These are phyloP conservation scores for Danaus chrysippus DNA, from an alignment of 2,888 invertebrate genomes.

Conservation along the genomic window DNA sequence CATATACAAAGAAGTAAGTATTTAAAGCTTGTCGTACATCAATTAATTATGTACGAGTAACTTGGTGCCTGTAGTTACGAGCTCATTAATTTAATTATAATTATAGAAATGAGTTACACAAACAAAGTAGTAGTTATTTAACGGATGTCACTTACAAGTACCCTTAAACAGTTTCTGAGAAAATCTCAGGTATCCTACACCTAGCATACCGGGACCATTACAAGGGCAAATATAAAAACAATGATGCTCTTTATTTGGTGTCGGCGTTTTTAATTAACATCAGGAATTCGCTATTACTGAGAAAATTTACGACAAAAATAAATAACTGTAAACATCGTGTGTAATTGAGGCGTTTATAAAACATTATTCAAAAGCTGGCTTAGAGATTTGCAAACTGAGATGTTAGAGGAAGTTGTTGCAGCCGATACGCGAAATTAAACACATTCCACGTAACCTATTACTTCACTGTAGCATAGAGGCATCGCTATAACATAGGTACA, in stretches of 20 bases:
- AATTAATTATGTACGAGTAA: too few relatives aligned
- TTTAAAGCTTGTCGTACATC: too few relatives aligned
- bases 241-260: neutral
- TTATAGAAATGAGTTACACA: too few relatives aligned
- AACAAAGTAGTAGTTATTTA: too few relatives aligned
- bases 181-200: too few relatives aligned
- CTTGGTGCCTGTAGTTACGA: too few relatives aligned
- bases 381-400: neutral
- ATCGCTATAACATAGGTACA: neutral
- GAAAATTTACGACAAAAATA: neutral
- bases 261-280: constrained; percentile 3
- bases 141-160: too few relatives aligned
- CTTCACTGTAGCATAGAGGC: neutral
- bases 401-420: neutral
- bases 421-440: neutral
- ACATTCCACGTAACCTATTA: neutral
- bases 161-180: too few relatives aligned
- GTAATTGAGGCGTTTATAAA: neutral
- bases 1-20: too few relatives aligned
- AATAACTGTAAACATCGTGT: neutral
- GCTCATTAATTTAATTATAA: too few relatives aligned
- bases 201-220: too few relatives aligned
- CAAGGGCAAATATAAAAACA: neutral
- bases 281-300: neutral
- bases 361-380: neutral